phyloP scores from a whole-genome alignment of 1,140 invertebrate genomes.

The Zaprionus ornatus region DNA sequence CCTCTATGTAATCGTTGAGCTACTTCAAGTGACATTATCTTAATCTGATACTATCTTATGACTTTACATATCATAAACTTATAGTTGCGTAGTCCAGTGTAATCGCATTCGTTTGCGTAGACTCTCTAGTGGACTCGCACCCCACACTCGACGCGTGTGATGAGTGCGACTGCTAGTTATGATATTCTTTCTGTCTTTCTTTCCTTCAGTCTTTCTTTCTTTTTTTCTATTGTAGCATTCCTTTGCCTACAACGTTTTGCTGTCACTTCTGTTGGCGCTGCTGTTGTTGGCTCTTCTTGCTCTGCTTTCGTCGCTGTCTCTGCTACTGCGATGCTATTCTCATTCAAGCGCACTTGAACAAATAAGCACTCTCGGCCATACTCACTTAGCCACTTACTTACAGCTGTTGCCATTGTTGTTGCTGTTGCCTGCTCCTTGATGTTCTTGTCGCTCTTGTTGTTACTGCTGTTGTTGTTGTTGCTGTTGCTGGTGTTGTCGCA shows the following conservation, averaged over 20 bases:
- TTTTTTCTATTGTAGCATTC: slow-evolving; percentile 23
- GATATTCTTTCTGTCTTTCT: slow-evolving; percentile 1
- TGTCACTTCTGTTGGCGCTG: slow-evolving; percentile 33
- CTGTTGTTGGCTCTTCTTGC: neutral
- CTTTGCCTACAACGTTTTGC: slow-evolving; percentile 45
- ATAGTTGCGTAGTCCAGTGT: neutral
- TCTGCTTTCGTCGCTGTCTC: neutral
- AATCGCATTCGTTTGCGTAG: neutral
- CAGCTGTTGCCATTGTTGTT: slow-evolving; percentile 56
- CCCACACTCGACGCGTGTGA: slow-evolving; percentile 2
- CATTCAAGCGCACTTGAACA: slow-evolving; percentile 58
- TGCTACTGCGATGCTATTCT: slow-evolving; percentile 35
- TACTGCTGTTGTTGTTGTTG: slow-evolving; percentile 6
- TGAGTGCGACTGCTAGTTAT: slow-evolving; percentile 20
- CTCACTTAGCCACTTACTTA: slow-evolving; percentile 65
- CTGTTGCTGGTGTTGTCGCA: slow-evolving; percentile 16
- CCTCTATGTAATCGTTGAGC: too few relatives aligned
- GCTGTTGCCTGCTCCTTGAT: slow-evolving; percentile 4
- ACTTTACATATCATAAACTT: neutral
- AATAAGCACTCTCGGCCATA: slow-evolving; percentile 66
- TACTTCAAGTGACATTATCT: neutral
- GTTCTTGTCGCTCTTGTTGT: slow-evolving; percentile 19
- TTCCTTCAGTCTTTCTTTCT: slow-evolving; percentile 4
- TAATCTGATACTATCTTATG: neutral
- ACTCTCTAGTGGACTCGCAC: neutral